These are phyloP conservation scores for Xenops minutus DNA, from an alignment of 2,797 vertebrate genomes.

Conservation along the genomic window DNA sequence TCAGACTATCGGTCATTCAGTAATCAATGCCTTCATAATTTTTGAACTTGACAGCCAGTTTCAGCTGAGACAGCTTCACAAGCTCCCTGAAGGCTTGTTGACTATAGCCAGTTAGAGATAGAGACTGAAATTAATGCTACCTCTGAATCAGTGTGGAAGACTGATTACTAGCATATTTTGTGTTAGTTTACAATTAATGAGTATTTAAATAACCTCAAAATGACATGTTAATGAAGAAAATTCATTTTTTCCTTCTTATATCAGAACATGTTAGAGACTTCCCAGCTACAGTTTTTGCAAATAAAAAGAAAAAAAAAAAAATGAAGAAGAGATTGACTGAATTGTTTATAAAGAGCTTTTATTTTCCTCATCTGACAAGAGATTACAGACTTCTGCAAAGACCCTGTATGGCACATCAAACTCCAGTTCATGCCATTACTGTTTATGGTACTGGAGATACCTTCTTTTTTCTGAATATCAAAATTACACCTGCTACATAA, in stretches of 20 bases:
- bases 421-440: not conserved
- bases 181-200: not conserved
- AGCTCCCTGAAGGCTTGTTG: not conserved
- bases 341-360: conserved; percentile 11
- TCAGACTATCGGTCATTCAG: not conserved
- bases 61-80: not conserved
- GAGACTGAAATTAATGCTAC: not conserved
- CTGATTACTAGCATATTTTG: not conserved
- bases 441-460: not conserved
- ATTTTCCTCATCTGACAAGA: not conserved
- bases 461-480: not conserved
- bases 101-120: not conserved
- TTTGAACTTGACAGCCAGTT: not conserved
- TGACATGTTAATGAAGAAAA: not conserved
- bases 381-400: conserved; percentile 8
- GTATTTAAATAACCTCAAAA: not conserved
- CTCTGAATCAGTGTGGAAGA: not conserved
- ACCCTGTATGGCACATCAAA: not conserved
- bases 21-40: not conserved
- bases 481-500: conserved; percentile 37
- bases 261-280: not conserved
- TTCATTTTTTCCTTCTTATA: not conserved
- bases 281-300: not conserved
- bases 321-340: not conserved
- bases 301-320: not conserved